Percentiles rank a stretch among this genome's conserved stretches.
These are phyloP conservation scores for Aphelenchoides bicaudatus DNA, from an alignment of 2,888 invertebrate species.

Conservation along the genomic window DNA sequence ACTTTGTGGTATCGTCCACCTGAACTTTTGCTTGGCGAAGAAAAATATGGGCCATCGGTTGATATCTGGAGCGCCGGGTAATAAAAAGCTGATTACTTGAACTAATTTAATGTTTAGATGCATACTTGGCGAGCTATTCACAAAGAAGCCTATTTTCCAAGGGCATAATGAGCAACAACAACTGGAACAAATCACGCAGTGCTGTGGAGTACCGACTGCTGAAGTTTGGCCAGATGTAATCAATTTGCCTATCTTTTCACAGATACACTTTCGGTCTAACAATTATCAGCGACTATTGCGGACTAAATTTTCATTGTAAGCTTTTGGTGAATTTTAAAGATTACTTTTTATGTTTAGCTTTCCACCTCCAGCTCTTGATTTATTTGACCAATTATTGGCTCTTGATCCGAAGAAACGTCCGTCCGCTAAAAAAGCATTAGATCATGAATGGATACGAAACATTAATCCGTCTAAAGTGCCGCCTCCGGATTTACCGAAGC, in stretches of 20 bases:
- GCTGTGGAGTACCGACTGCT: slow-evolving; percentile 90
- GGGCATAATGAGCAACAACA: slow-evolving; percentile 95
- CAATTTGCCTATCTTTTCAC: slow-evolving; percentile 31
- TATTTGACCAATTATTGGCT: slow-evolving; percentile 74
- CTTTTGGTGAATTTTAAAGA: slow-evolving; percentile 10
- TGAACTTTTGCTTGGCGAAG: slow-evolving; percentile 90
- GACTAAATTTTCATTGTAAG: slow-evolving; percentile 81
- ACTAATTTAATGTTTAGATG: slow-evolving; percentile 66
- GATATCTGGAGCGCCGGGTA: slow-evolving; percentile 97
- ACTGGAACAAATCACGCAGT: slow-evolving; percentile 82
- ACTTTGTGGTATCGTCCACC: slow-evolving; percentile 99
- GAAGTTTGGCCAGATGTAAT: slow-evolving; percentile 72
- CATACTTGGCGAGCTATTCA: slow-evolving; percentile 93
- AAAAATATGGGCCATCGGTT: slow-evolving; percentile 91
- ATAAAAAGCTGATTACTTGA: slow-evolving; percentile 1
- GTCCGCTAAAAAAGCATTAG: slow-evolving; percentile 86
- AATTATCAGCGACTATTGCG: slow-evolving; percentile 80
- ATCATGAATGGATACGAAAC: slow-evolving; percentile 84
- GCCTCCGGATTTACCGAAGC: slow-evolving; percentile 67
- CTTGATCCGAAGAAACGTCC: slow-evolving; percentile 89
- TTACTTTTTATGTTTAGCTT: slow-evolving; percentile 66
- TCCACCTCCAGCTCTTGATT: slow-evolving; percentile 61
- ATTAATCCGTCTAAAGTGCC: slow-evolving; percentile 73
- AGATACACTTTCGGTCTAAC: slow-evolving; percentile 81
- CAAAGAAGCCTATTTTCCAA: slow-evolving; percentile 86